Percentiles rank a stretch among this genome's conserved stretches.
phyloP scores from a whole-genome alignment of 2,797 vertebrate species.

The Siniperca obscura region DNA sequence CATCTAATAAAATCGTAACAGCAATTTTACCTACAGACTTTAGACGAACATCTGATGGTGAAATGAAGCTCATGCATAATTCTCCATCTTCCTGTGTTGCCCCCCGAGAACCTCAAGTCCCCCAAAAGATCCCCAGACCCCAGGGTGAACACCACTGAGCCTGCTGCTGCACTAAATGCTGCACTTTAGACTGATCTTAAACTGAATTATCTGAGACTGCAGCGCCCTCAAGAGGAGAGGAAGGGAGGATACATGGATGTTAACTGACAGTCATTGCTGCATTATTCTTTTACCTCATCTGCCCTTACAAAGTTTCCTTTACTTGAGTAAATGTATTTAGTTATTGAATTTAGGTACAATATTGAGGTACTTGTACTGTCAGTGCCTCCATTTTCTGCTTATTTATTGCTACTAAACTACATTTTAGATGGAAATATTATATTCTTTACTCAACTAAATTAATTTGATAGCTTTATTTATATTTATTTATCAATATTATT shows the following conservation, averaged over 20 bases:
- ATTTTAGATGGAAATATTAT: not conserved
- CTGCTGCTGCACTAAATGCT: conserved; percentile 2
- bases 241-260: conserved; percentile 2
- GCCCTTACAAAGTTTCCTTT: not conserved
- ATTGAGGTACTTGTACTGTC: not conserved
- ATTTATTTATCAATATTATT: not conserved
- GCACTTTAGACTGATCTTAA: not conserved
- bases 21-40: not conserved
- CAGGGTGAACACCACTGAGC: conserved; percentile 22
- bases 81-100: not conserved
- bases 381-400: not conserved
- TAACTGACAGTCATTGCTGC: not conserved
- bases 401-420: not conserved
- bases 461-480: not conserved
- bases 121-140: not conserved
- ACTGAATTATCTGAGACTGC: conserved; percentile 14
- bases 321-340: not conserved
- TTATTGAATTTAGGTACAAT: not conserved
- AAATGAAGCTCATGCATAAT: not conserved
- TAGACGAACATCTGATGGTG: not conserved
- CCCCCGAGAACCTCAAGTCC: not conserved
- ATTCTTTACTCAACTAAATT: not conserved
- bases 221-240: conserved; percentile 58
- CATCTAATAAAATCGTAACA: not conserved
- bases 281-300: not conserved